Evolutionary conservation across 1,140 invertebrate species (phyloP).

Genomic region (Globodera rostochiensis): DNA sequence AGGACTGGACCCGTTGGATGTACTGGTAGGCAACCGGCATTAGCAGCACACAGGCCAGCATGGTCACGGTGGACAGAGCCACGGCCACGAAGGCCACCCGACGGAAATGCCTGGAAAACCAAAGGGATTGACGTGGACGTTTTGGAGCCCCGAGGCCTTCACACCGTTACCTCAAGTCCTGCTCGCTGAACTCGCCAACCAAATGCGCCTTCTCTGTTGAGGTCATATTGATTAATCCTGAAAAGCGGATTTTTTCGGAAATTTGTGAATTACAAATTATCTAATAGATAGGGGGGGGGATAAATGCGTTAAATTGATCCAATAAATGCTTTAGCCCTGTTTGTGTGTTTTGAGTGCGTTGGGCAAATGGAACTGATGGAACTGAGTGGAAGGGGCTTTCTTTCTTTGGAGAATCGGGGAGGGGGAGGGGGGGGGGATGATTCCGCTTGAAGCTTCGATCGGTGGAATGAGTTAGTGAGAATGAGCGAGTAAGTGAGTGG

Average conservation of each 20-base stretch:
- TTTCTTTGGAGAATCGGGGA: no score
- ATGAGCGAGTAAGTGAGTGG: no score
- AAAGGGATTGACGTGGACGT: no score
- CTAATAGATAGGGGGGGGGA: no score
- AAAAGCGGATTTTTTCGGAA: neutral
- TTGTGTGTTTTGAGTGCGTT: no score
- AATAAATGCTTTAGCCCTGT: no score
- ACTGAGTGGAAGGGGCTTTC: no score
- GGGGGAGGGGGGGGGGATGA: no score
- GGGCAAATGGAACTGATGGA: no score
- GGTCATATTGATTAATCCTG: neutral
- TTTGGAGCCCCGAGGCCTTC: no score
- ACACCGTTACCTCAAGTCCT: slow-evolving; percentile 27
- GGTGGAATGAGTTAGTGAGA: no score
- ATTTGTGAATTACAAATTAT: neutral
- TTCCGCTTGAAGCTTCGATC: no score
- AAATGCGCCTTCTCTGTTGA: slow-evolving; percentile 4
- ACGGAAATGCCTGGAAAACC: slow-evolving; percentile 43
- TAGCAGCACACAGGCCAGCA: slow-evolving; percentile 58
- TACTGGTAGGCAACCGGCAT: slow-evolving; percentile 63
- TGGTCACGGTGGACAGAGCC: slow-evolving; percentile 63
- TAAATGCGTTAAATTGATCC: neutral
- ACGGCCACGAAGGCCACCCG: slow-evolving; percentile 59
- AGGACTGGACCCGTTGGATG: slow-evolving; percentile 58
- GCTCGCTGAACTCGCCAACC: slow-evolving; percentile 34